These are phyloP conservation scores for Pachyuromys duprasi DNA, from an alignment of 2,797 vertebrate genomes.

Conservation along the genomic window DNA sequence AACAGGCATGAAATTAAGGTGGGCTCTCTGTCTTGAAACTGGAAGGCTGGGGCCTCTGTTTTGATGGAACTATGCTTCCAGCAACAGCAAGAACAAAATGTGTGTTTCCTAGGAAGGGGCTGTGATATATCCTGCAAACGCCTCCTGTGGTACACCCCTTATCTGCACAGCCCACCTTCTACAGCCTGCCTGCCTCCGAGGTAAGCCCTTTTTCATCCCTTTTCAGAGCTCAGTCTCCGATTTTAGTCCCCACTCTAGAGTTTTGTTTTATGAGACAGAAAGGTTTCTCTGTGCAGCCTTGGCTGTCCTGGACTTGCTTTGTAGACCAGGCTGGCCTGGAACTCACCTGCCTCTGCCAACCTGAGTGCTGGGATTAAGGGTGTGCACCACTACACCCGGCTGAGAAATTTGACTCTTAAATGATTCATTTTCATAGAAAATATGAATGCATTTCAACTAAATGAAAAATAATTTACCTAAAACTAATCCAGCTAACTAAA, in stretches of 20 bases:
- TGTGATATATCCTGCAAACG: background rate
- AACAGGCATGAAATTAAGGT: background rate
- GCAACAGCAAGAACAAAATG: background rate
- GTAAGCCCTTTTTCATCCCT: background rate
- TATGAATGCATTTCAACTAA: background rate
- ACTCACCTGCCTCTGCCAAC: too few species aligned
- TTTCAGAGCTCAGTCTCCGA: background rate
- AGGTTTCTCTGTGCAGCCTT: too few species aligned
- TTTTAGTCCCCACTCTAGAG: background rate
- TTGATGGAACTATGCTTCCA: background rate
- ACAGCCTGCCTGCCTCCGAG: background rate
- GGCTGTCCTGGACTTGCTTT: too few species aligned
- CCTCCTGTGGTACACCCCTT: background rate
- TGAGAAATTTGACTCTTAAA: background rate
- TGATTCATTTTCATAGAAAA: background rate
- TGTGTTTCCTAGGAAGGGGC: background rate
- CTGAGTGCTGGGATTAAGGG: too few species aligned
- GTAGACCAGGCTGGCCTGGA: too few species aligned
- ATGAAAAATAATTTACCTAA: slow-evolving; percentile 7
- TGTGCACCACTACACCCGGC: background rate
- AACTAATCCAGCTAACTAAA: background rate
- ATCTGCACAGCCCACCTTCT: background rate
- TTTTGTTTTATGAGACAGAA: too few species aligned
- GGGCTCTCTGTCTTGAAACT: background rate
- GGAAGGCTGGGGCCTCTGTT: background rate